Percentiles rank a stretch among this genome's conserved stretches.
phyloP scores from a whole-genome alignment of 2,113 vertebrate genomes.

The Casuarius casuarius region DNA sequence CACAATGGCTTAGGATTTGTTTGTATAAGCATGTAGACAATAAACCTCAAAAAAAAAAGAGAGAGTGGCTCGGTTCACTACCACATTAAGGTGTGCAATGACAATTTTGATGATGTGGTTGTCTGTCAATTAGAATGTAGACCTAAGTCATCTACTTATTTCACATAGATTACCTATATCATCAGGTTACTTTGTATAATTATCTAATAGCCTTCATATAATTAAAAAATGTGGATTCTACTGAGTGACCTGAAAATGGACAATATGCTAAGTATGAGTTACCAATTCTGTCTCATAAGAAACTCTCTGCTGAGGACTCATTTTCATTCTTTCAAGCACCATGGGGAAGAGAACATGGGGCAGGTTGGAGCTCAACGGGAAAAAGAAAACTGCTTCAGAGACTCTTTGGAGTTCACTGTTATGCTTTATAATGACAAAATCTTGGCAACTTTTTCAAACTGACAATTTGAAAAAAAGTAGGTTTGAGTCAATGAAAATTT shows the following conservation, averaged over 20 bases:
- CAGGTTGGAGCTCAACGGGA: not conserved
- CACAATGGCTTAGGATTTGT: not conserved
- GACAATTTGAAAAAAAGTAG: not conserved
- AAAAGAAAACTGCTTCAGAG: not conserved
- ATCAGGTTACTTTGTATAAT: not conserved
- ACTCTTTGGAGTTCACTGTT: rapidly evolving
- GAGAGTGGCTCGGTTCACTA: not conserved
- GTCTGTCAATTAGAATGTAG: not conserved
- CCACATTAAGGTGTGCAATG: not conserved
- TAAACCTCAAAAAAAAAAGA: not conserved
- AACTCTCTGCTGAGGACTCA: not conserved
- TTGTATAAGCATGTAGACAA: not conserved
- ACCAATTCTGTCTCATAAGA: not conserved
- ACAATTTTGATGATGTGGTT: not conserved
- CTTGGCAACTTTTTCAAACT: not conserved
- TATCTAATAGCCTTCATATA: not conserved
- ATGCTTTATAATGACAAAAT: not conserved
- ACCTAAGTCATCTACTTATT: not conserved
- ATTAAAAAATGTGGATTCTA: not conserved
- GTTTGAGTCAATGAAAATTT: not conserved
- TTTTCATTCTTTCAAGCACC: not conserved
- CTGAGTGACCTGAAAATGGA: not conserved
- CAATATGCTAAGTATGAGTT: not conserved
- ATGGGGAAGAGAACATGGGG: not conserved
- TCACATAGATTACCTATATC: not conserved